Evolutionary conservation across 2,113 vertebrate species (phyloP).

Genomic region (Heterocephalus glaber): DNA sequence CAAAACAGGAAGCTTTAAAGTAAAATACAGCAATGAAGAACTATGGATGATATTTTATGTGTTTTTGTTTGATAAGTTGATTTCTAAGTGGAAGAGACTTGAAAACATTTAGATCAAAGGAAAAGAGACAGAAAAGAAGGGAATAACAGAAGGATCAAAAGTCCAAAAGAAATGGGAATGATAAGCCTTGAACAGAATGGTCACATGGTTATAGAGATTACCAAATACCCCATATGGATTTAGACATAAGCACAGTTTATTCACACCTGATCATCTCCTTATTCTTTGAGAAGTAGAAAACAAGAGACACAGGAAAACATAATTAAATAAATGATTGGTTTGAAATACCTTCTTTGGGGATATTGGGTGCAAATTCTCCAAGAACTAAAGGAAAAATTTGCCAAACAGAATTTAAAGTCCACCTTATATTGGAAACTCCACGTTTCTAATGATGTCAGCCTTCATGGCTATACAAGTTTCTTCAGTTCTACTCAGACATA

Average conservation of each 20-base stretch:
- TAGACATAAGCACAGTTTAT: background rate
- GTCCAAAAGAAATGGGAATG: background rate
- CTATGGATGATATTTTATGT: background rate
- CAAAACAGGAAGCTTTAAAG: background rate
- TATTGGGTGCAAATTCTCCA: background rate
- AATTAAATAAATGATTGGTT: background rate
- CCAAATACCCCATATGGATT: background rate
- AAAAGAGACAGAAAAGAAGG: background rate
- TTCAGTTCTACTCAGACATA: background rate
- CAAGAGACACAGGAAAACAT: background rate
- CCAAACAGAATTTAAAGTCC: background rate
- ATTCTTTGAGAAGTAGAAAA: background rate
- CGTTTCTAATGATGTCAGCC: background rate
- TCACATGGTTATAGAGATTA: background rate
- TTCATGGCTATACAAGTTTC: background rate
- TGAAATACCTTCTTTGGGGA: background rate
- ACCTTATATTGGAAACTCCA: background rate
- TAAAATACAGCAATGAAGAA: background rate
- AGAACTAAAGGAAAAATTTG: background rate
- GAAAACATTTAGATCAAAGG: background rate
- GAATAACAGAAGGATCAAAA: background rate
- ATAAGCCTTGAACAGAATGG: background rate
- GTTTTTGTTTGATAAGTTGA: background rate
- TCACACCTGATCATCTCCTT: background rate
- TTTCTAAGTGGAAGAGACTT: background rate